Evolutionary conservation across 2,113 vertebrate species (phyloP), one percentile per base, ranked within the genome.

Genomic region (Myrmecophaga tridactyla): DNA sequence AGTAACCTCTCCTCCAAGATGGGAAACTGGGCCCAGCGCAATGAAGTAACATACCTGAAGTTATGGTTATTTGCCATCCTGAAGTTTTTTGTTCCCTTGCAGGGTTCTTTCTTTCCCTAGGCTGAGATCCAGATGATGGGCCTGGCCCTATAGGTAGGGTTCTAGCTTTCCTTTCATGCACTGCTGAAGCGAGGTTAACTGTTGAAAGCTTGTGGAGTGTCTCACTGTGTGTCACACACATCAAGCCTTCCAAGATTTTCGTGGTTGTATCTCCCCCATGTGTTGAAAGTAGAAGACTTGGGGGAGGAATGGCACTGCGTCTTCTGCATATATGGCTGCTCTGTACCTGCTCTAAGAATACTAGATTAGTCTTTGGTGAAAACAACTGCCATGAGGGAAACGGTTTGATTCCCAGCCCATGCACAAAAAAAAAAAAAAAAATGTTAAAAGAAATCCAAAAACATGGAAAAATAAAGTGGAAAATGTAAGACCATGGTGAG

Each of bases 361-460:
- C 65, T 67, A 6, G 65, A 34, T 39, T 78, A 25, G 34, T 89
- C 21, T 86, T 29, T 62, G 51, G 51, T 75, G 48, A 70, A 56
- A 13, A 13, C 27, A 86, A 67, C 3, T 17, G 12, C 11, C 12
- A 36, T n/a, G n/a, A n/a, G n/a, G n/a, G n/a, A n/a, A n/a, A n/a
- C n/a, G n/a, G n/a, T n/a, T n/a, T n/a, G n/a, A n/a, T n/a, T n/a
- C n/a, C n/a, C n/a, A n/a, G n/a, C n/a, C n/a, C n/a, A n/a, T n/a
- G n/a, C n/a, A n/a, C n/a, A n/a, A n/a, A n/a, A n/a, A n/a, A n/a
- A n/a, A n/a, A n/a, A n/a, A n/a, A n/a, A n/a, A n/a, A n/a, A n/a
- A n/a, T n/a, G 51, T 83, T 92, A 60, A 75, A 62, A 84, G 43
- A 86, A 89, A 90, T 62, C n/a, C 46, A 41, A n/a, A 83, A 53